Conservation (phyloP, 2,888 invertebrate genomes). For the Hydriomena furcata region DNA sequence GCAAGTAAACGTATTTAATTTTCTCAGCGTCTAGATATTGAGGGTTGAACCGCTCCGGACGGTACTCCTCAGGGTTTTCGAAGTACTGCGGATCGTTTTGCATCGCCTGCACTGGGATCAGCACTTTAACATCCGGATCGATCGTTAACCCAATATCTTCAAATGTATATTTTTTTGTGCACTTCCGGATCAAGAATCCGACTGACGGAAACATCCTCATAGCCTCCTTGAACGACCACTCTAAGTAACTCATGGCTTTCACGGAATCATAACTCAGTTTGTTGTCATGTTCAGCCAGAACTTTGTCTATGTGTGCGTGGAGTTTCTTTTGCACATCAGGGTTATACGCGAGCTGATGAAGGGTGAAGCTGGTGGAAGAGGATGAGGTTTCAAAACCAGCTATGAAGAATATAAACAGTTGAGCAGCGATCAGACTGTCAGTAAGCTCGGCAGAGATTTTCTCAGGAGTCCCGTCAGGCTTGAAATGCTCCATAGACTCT, state of each 20-base stretch:
- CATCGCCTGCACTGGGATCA: slow-evolving; percentile 53
- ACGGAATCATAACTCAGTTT: slow-evolving; percentile 56
- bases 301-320: slow-evolving; percentile 36
- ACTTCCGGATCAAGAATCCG: slow-evolving; percentile 51
- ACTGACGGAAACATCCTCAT: slow-evolving; percentile 61
- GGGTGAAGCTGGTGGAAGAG: slow-evolving; percentile 55
- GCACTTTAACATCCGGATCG: slow-evolving; percentile 49
- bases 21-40: slow-evolving; percentile 34
- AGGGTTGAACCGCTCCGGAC: slow-evolving; percentile 55
- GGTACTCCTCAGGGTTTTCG: slow-evolving; percentile 53
- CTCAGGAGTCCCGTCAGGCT: slow-evolving; percentile 49
- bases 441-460: slow-evolving; percentile 45
- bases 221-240: slow-evolving; percentile 57
- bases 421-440: slow-evolving; percentile 50
- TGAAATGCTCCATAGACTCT: slow-evolving; percentile 52
- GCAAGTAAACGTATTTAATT: slow-evolving; percentile 51
- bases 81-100: slow-evolving; percentile 60
- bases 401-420: slow-evolving; percentile 44
- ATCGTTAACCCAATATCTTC: slow-evolving; percentile 42
- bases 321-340: slow-evolving; percentile 51
- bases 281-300: slow-evolving; percentile 42
- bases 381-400: slow-evolving; percentile 53
- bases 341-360: slow-evolving; percentile 57
- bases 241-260: slow-evolving; percentile 55
- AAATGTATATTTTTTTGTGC: slow-evolving; percentile 39